phyloP scores from a whole-genome alignment of 2,888 invertebrate species.

The Hydrotaea cyrtoneurina region DNA sequence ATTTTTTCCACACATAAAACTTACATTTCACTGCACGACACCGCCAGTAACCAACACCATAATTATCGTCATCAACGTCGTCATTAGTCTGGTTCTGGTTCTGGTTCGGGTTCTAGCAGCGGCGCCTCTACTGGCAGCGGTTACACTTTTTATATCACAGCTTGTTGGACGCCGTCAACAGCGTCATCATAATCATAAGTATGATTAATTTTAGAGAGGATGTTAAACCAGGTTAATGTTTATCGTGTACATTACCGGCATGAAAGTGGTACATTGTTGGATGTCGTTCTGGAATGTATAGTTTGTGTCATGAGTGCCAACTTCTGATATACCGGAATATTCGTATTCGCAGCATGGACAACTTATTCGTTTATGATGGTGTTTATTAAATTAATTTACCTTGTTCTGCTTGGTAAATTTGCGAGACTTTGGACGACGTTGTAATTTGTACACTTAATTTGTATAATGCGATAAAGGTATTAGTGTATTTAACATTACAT shows the following conservation, averaged over 20 bases:
- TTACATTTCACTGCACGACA: slow-evolving; percentile 21
- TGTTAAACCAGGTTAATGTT: slow-evolving; percentile 46
- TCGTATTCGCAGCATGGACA: background rate
- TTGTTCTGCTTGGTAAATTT: background rate
- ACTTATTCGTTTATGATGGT: background rate
- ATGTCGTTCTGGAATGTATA: slow-evolving; percentile 17
- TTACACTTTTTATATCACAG: background rate
- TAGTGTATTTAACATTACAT: background rate
- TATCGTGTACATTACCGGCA: slow-evolving; percentile 24
- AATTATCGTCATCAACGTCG: background rate
- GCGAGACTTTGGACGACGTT: background rate
- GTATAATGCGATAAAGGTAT: slow-evolving; percentile 7
- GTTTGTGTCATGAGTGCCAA: background rate
- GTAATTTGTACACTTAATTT: slow-evolving; percentile 5
- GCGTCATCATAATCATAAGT: slow-evolving; percentile 35
- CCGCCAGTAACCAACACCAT: background rate
- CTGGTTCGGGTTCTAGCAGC: background rate
- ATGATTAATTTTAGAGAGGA: slow-evolving; percentile 50
- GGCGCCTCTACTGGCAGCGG: background rate
- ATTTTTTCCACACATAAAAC: slow-evolving; percentile 30
- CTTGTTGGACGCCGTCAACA: background rate
- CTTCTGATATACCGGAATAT: background rate
- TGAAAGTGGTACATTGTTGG: slow-evolving; percentile 20
- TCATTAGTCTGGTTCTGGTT: background rate
- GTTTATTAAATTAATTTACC: slow-evolving; percentile 31